Percentiles rank a stretch among this genome's conserved stretches.
Evolutionary conservation across 2,888 invertebrate genomes (phyloP).

Genomic region (Harpalus rufipes): DNA sequence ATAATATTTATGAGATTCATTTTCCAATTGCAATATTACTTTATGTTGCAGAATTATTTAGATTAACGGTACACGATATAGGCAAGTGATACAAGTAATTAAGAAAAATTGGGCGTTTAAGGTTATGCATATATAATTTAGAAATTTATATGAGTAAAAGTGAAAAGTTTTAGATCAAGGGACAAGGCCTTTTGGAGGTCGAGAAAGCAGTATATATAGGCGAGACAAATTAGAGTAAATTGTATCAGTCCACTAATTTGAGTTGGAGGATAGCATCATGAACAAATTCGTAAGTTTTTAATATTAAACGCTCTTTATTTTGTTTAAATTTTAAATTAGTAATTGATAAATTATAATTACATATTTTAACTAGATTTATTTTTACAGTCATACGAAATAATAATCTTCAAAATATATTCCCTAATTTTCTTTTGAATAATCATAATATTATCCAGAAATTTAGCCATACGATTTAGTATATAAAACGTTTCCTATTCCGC

Average conservation of each 20-base stretch:
- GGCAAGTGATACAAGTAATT: background rate
- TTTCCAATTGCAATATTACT: too few species aligned
- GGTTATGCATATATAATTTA: background rate
- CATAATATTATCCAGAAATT: too few species aligned
- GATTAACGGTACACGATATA: background rate
- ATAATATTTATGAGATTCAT: too few species aligned
- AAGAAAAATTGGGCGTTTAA: background rate
- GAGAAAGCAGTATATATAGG: conserved; percentile 27
- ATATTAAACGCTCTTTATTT: background rate
- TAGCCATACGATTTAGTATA: too few species aligned
- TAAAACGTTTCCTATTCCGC: too few species aligned
- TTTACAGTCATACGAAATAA: too few species aligned
- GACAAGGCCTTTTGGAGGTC: conserved; percentile 7
- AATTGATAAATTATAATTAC: too few species aligned
- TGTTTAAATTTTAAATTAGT: background rate
- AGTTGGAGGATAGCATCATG: conserved; percentile 39
- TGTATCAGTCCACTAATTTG: conserved; percentile 26
- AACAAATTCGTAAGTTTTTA: conserved; percentile 19
- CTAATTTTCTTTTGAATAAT: too few species aligned
- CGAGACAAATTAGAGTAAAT: background rate
- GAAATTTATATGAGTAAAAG: background rate
- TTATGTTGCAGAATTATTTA: too few species aligned
- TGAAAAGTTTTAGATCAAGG: background rate
- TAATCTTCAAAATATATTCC: too few species aligned
- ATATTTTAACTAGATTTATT: too few species aligned